Conservation (phyloP, 2,113 vertebrate genomes). For the Coptodon bakossiorum region DNA sequence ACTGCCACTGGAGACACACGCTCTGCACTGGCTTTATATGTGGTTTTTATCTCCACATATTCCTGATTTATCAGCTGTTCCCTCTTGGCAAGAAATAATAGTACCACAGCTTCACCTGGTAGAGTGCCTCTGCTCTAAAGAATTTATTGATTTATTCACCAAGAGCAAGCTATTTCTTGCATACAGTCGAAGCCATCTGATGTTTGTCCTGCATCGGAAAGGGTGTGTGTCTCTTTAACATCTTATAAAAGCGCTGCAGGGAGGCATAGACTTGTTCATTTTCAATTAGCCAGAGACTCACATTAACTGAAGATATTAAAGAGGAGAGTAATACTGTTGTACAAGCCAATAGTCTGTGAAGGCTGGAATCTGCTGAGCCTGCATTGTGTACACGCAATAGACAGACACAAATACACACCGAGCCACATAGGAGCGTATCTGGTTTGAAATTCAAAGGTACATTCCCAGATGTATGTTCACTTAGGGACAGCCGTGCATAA, state of each 20-base stretch:
- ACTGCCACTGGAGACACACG: slow-evolving; percentile 47
- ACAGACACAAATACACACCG: slow-evolving; percentile 9
- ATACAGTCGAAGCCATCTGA: slow-evolving; percentile 17
- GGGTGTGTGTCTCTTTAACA: slow-evolving; percentile 45
- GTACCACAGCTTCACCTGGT: slow-evolving; percentile 32
- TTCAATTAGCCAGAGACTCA: slow-evolving; percentile 69
- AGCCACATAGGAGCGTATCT: background rate
- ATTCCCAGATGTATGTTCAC: background rate
- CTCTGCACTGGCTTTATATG: slow-evolving; percentile 58
- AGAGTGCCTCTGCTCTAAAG: slow-evolving; percentile 15
- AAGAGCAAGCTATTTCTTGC: slow-evolving; percentile 15
- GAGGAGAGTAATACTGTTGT: slow-evolving; percentile 58
- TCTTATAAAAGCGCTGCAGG: slow-evolving; percentile 60
- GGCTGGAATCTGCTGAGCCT: slow-evolving; percentile 58
- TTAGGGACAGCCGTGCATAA: background rate
- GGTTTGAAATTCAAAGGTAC: background rate
- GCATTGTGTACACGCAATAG: slow-evolving; percentile 30
- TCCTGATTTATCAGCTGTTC: slow-evolving; percentile 62
- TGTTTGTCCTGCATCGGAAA: slow-evolving; percentile 29
- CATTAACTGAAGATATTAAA: slow-evolving; percentile 71
- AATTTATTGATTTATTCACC: slow-evolving; percentile 36
- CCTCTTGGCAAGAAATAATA: slow-evolving; percentile 33
- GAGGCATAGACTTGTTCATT: slow-evolving; percentile 64
- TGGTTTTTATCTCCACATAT: slow-evolving; percentile 63
- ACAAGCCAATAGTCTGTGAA: slow-evolving; percentile 66